Evolutionary conservation across 2,888 invertebrate genomes (phyloP).

Genomic region (Heliothis peltigera): DNA sequence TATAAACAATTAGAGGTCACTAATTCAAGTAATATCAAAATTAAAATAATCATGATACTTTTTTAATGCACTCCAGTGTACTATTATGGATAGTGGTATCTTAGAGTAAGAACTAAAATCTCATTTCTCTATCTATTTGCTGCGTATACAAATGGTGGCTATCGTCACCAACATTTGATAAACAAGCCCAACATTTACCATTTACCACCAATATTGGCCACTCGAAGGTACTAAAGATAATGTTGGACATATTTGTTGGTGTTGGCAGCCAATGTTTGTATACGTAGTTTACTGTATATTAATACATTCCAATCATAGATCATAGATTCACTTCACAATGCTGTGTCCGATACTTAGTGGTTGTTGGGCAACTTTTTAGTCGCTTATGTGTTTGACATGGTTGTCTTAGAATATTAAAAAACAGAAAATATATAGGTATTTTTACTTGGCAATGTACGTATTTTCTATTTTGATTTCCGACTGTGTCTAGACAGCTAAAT

Average conservation of each 20-base stretch:
- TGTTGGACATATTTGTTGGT: slow-evolving; percentile 8
- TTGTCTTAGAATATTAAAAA: background rate
- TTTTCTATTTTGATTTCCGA: slow-evolving; percentile 6
- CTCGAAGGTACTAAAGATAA: background rate
- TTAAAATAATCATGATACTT: slow-evolving; percentile 9
- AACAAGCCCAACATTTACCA: slow-evolving; percentile 19
- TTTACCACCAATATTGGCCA: slow-evolving; percentile 6
- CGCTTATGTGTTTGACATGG: slow-evolving; percentile 16
- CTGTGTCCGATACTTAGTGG: slow-evolving; percentile 48
- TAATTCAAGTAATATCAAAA: slow-evolving; percentile 21
- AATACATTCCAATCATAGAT: slow-evolving; percentile 61
- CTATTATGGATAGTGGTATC: slow-evolving; percentile 48
- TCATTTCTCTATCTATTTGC: slow-evolving; percentile 43
- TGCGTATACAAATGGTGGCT: slow-evolving; percentile 24
- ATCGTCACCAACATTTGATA: background rate
- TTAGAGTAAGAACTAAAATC: slow-evolving; percentile 55
- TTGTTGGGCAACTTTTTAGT: slow-evolving; percentile 57
- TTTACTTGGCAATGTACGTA: background rate
- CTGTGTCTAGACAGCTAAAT: background rate
- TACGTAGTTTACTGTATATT: slow-evolving; percentile 32
- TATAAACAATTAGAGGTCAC: slow-evolving; percentile 30
- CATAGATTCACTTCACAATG: slow-evolving; percentile 50
- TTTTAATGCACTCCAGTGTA: slow-evolving; percentile 53
- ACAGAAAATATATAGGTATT: background rate
- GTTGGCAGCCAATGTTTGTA: slow-evolving; percentile 28